These are phyloP conservation scores for Drosophila obscura DNA, from an alignment of 1,140 invertebrate genomes.

Conservation along the genomic window DNA sequence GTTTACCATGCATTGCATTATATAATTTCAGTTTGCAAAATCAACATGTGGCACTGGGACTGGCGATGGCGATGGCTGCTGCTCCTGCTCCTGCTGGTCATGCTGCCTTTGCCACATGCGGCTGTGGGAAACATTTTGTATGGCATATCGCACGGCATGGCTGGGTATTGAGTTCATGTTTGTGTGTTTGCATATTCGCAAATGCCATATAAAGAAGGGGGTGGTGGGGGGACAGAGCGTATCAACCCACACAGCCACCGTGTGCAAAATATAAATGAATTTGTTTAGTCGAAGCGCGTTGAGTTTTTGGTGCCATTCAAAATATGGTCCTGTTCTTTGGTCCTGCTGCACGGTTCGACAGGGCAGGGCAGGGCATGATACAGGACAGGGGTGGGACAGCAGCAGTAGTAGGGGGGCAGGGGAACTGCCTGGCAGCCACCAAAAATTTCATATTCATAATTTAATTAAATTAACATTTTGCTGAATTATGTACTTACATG, in stretches of 20 bases:
- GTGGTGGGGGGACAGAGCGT: conserved; percentile 12
- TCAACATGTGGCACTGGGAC: conserved; percentile 67
- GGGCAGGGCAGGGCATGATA: conserved; percentile 17
- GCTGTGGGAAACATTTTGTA: conserved; percentile 31
- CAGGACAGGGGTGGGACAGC: conserved; percentile 20
- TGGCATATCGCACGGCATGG: conserved; percentile 32
- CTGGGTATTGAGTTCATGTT: conserved; percentile 16
- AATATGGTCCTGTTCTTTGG: conserved; percentile 8
- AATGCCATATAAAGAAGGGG: conserved; percentile 41
- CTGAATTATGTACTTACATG: conserved; percentile 70
- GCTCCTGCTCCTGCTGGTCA: conserved; percentile 17
- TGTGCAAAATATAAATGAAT: conserved; percentile 71
- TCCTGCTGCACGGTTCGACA: no score
- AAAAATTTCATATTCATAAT: conserved; percentile 76
- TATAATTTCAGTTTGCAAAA: conserved; percentile 74
- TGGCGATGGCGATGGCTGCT: conserved; percentile 15
- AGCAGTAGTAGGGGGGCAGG: conserved; percentile 14
- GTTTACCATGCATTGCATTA: conserved; percentile 74
- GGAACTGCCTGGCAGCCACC: conserved; percentile 33
- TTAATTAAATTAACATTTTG: conserved; percentile 81
- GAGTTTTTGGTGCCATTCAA: conserved; percentile 61
- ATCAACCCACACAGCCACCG: background rate
- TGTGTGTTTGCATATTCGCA: conserved; percentile 34
- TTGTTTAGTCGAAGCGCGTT: conserved; percentile 67
- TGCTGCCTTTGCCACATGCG: conserved; percentile 19